A percentile compares a stretch with the other conserved stretches of the same genome.
Evolutionary conservation across 2,797 vertebrate genomes (phyloP).

Genomic region (Neostethus bicornis): DNA sequence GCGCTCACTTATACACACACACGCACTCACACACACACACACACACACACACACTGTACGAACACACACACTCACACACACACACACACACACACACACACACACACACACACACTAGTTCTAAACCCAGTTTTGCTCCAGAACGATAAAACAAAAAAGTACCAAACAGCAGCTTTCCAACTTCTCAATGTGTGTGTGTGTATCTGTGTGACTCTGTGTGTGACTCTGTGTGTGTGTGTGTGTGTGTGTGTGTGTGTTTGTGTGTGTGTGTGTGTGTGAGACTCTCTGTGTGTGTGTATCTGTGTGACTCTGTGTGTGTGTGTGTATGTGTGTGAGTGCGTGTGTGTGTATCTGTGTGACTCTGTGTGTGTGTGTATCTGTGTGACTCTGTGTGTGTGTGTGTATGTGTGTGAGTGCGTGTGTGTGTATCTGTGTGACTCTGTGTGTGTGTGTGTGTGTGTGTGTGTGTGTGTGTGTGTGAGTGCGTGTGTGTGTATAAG

Average conservation of each 20-base stretch:
- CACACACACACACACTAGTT: too few species aligned
- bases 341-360: too few species aligned
- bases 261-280: slow-evolving; percentile 34
- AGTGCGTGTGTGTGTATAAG: slow-evolving; percentile 51
- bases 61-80: too few species aligned
- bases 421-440: too few species aligned
- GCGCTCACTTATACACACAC: slow-evolving; percentile 51
- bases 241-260: slow-evolving; percentile 46
- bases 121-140: too few species aligned
- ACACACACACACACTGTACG: slow-evolving; percentile 15
- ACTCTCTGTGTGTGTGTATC: slow-evolving; percentile 21
- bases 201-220: too few species aligned
- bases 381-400: slow-evolving; percentile 17
- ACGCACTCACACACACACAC: slow-evolving; percentile 24
- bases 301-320: slow-evolving; percentile 25
- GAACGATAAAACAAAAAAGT: too few species aligned
- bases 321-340: slow-evolving; percentile 54
- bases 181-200: slow-evolving; percentile 20
- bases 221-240: slow-evolving; percentile 22
- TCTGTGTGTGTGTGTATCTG: slow-evolving; percentile 22
- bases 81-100: too few species aligned
- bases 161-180: too few species aligned
- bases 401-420: slow-evolving; percentile 1
- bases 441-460: slow-evolving; percentile 7
- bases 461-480: slow-evolving; percentile 20